These are phyloP conservation scores for Hippocampus comes DNA, from an alignment of 2,113 vertebrate genomes.

Conservation along the genomic window DNA sequence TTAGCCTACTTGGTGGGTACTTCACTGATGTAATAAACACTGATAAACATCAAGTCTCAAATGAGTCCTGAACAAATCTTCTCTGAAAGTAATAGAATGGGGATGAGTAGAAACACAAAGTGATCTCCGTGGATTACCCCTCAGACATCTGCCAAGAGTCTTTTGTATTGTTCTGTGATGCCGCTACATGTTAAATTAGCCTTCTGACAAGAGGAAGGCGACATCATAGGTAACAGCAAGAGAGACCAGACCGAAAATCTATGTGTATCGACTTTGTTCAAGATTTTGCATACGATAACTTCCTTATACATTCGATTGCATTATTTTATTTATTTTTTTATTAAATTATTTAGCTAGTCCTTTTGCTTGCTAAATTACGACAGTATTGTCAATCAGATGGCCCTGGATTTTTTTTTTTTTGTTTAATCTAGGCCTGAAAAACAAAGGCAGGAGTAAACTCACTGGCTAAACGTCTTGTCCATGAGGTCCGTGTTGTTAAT, in stretches of 20 bases:
- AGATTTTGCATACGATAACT: neutral
- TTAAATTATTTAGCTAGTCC: neutral
- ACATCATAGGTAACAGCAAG: neutral
- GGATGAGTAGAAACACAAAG: constrained; percentile 4
- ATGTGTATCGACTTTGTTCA: neutral
- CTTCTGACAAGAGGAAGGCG: constrained; percentile 16
- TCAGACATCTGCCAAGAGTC: constrained; percentile 47
- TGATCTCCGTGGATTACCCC: constrained; percentile 4
- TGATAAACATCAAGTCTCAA: constrained; percentile 19
- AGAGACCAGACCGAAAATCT: neutral
- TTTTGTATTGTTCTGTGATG: constrained; percentile 23
- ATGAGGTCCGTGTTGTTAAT: constrained; percentile 87
- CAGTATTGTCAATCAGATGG: neutral
- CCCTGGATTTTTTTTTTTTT: neutral
- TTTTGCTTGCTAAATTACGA: neutral
- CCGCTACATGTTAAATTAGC: constrained; percentile 20
- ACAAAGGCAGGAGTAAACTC: constrained; percentile 58
- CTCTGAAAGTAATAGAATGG: constrained; percentile 14
- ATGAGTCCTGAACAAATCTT: constrained; percentile 22
- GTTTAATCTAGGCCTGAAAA: neutral
- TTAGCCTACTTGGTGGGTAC: constrained; percentile 14
- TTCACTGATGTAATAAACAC: neutral
- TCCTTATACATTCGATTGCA: neutral
- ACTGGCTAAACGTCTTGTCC: constrained; percentile 94
- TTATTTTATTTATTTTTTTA: neutral